phyloP scores from a whole-genome alignment of 2,888 invertebrate species.

The Rhyacophila evoluta region DNA sequence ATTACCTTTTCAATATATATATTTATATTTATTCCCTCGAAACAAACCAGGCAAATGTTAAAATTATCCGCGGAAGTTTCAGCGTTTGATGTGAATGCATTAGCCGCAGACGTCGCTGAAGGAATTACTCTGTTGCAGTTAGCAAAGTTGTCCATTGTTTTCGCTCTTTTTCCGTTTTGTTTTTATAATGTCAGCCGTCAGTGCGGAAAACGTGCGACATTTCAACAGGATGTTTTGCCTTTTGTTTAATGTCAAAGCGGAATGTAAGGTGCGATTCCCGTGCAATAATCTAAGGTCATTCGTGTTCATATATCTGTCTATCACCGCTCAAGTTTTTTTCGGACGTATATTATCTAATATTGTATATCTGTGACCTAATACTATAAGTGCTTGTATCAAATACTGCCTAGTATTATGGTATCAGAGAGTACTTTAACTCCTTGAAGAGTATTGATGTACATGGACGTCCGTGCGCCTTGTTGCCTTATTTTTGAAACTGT shows the following conservation, averaged over 20 bases:
- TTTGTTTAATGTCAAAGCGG: conserved; percentile 26
- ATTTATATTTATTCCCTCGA: conserved; percentile 34
- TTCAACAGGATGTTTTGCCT: conserved; percentile 37
- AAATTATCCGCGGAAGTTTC: conserved; percentile 36
- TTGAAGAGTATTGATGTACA: too few relatives aligned
- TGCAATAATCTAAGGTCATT: neutral
- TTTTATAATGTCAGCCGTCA: conserved; percentile 39
- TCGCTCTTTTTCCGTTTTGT: conserved; percentile 6
- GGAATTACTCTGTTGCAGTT: conserved; percentile 35
- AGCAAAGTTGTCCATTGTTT: conserved; percentile 35
- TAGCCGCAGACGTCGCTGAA: conserved; percentile 34
- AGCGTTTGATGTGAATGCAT: conserved; percentile 36
- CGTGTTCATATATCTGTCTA: neutral
- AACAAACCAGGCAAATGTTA: conserved; percentile 13
- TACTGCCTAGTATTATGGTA: too few relatives aligned
- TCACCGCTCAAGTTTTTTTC: too few relatives aligned
- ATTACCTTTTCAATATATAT: neutral
- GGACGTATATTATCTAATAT: too few relatives aligned
- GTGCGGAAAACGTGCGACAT: conserved; percentile 41
- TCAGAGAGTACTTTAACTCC: too few relatives aligned
- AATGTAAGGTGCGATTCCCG: conserved; percentile 8
- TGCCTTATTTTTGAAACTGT: too few relatives aligned
- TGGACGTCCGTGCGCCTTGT: too few relatives aligned
- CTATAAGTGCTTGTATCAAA: too few relatives aligned
- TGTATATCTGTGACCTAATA: too few relatives aligned